Percentiles rank a stretch among this genome's conserved stretches.
Evolutionary conservation across 1,140 invertebrate species (phyloP).

Genomic region (Apis laboriosa): DNA sequence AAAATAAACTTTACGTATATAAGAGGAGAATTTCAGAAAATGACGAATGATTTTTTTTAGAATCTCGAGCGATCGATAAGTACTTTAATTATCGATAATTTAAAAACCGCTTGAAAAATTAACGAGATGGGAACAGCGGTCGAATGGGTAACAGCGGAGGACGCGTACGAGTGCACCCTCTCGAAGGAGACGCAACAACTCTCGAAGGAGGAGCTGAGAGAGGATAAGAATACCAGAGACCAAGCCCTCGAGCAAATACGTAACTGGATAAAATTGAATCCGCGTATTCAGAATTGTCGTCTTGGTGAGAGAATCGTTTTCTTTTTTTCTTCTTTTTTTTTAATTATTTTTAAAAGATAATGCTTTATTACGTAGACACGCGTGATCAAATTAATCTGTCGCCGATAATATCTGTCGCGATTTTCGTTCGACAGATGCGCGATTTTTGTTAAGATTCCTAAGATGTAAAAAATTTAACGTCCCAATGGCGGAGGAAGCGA

Average conservation of each 20-base stretch:
- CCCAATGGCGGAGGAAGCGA: conserved; percentile 89
- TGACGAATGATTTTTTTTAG: neutral
- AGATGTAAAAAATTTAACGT: conserved; percentile 92
- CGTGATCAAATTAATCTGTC: neutral
- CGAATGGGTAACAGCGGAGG: conserved; percentile 82
- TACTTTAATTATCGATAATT: neutral
- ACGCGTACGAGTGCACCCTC: conserved; percentile 84
- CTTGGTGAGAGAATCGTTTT: conserved; percentile 81
- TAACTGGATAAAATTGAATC: conserved; percentile 88
- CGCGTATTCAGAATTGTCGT: conserved; percentile 86
- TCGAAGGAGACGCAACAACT: conserved; percentile 83
- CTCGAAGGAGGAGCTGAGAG: conserved; percentile 86
- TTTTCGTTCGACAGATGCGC: conserved; percentile 82
- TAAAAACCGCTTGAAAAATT: neutral
- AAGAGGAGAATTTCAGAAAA: no score
- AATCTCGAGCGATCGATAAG: neutral
- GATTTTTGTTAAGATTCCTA: conserved; percentile 90
- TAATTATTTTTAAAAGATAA: no score
- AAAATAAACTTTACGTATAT: no score
- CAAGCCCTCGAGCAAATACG: conserved; percentile 86
- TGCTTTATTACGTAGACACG: neutral
- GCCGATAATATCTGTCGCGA: neutral
- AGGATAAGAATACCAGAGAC: conserved; percentile 85
- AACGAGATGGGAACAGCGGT: conserved; percentile 67
- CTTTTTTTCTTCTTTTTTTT: neutral